Percentiles rank a stretch among this genome's conserved stretches.
Conservation (phyloP, 2,888 invertebrate genomes). For the Leucania comma region DNA sequence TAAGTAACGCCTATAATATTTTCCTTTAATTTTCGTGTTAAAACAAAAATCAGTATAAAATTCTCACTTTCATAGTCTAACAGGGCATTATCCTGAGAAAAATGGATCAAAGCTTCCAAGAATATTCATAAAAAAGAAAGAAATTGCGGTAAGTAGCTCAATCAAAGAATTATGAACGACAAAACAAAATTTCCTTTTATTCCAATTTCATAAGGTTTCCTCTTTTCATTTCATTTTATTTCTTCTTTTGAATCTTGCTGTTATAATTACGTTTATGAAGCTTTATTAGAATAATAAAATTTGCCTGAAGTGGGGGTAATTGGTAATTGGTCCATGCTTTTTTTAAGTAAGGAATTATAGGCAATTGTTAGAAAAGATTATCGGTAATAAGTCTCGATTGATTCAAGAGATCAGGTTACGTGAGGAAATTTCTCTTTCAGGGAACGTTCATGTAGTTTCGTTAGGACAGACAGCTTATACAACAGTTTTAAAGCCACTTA, state of each 20-base stretch:
- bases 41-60: conserved; percentile 30
- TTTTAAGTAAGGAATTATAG: not conserved
- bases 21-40: conserved; percentile 17
- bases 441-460: not conserved
- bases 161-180: conserved; percentile 56
- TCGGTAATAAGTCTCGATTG: not conserved
- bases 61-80: conserved; percentile 24
- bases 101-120: conserved; percentile 49
- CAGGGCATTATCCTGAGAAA: conserved; percentile 36
- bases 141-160: conserved; percentile 34
- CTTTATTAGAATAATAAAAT: conserved; percentile 32
- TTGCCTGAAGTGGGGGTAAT: conserved; percentile 14
- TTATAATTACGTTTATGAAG: conserved; percentile 37
- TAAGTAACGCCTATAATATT: conserved; percentile 22
- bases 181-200: conserved; percentile 47
- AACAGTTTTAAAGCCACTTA: not conserved
- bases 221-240: conserved; percentile 30
- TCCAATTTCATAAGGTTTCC: conserved; percentile 48
- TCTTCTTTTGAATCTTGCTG: conserved; percentile 16
- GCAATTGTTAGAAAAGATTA: not conserved
- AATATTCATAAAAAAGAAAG: conserved; percentile 36
- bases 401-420: no score
- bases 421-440: not conserved
- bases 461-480: not conserved
- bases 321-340: not conserved